phyloP scores from a whole-genome alignment of 2,113 vertebrate genomes.

The Acanthisitta chloris region DNA sequence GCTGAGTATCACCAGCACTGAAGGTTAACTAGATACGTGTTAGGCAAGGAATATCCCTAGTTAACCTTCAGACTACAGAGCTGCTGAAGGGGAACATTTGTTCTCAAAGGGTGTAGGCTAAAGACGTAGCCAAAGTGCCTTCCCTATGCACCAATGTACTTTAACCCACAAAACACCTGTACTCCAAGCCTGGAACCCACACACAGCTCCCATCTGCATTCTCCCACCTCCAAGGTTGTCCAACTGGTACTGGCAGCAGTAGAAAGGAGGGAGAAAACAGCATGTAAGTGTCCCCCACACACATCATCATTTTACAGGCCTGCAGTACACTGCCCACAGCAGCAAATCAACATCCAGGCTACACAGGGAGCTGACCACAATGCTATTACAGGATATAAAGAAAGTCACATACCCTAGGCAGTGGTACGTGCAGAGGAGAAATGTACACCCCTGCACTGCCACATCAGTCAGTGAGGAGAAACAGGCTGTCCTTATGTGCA shows the following conservation, averaged over 20 bases:
- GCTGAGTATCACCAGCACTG: background rate
- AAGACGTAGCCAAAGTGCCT: background rate
- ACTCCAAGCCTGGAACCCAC: background rate
- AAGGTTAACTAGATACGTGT: background rate
- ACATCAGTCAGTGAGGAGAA: background rate
- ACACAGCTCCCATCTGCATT: background rate
- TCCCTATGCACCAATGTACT: background rate
- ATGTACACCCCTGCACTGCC: accelerated
- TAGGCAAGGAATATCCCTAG: background rate
- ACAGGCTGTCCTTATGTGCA: background rate
- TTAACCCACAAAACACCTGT: background rate
- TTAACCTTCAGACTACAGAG: conserved; percentile 4
- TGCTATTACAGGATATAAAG: background rate
- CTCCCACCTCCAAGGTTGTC: background rate
- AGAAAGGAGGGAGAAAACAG: background rate
- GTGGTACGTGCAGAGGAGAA: background rate
- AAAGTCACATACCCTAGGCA: background rate
- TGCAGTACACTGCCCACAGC: background rate
- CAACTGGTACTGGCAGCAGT: background rate
- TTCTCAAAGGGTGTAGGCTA: background rate
- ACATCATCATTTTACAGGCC: accelerated
- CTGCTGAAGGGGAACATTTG: background rate
- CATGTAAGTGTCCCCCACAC: accelerated
- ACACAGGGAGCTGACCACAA: accelerated
- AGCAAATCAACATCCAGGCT: background rate